Percentiles rank a stretch among this genome's conserved stretches.
Conservation (phyloP, 1,140 invertebrate genomes). For the Kradibia gibbosae region DNA sequence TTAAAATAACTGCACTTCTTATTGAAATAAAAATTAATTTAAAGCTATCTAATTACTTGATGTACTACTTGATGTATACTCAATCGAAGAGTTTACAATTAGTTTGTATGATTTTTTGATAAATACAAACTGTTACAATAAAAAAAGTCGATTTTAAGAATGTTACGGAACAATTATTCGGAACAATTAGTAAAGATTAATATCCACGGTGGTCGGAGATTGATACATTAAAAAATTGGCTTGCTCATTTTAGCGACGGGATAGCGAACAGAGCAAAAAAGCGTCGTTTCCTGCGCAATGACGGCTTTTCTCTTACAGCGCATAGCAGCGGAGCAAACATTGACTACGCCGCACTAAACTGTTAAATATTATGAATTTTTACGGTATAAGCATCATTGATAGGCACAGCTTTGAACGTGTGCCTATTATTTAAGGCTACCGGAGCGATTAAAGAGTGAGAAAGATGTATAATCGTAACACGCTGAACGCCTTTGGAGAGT, state of each 20-base stretch:
- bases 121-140: too few species aligned
- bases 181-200: too few species aligned
- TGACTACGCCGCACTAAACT: background rate
- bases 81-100: too few species aligned
- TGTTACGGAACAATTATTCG: too few species aligned
- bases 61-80: too few species aligned
- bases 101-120: too few species aligned
- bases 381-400: background rate
- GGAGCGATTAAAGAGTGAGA: background rate
- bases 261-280: background rate
- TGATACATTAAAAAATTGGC: background rate
- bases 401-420: background rate
- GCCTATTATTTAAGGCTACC: background rate
- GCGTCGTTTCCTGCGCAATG: background rate
- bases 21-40: too few species aligned
- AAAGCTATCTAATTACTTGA: too few species aligned
- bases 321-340: background rate
- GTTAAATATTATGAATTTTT: background rate
- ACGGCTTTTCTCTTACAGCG: background rate
- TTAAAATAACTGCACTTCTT: too few species aligned
- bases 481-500: conserved; percentile 25
- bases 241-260: background rate
- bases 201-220: too few species aligned
- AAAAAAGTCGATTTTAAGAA: too few species aligned
- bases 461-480: background rate